Evolutionary conservation across 2,888 invertebrate species (phyloP).

Genomic region (Operophtera brumata): DNA sequence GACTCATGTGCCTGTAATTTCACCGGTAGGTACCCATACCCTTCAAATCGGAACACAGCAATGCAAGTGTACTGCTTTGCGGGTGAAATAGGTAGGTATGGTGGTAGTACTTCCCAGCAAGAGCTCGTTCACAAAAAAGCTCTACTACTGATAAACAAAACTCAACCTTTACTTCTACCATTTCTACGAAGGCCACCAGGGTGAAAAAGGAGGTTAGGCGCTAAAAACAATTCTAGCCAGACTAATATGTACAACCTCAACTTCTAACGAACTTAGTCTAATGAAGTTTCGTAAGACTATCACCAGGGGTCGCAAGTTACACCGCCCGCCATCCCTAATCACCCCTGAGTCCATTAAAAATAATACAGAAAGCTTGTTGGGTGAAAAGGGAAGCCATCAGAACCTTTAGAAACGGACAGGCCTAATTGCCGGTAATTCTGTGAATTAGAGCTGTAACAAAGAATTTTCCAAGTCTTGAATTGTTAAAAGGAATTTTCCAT

Average conservation of each 20-base stretch:
- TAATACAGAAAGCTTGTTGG: slow-evolving; percentile 7
- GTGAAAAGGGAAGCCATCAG: slow-evolving; percentile 2
- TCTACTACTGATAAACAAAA: too few relatives aligned
- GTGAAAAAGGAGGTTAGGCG: too few relatives aligned
- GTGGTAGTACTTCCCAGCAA: too few relatives aligned
- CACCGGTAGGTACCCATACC: too few relatives aligned
- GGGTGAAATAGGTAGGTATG: too few relatives aligned
- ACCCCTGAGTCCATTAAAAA: slow-evolving; percentile 3
- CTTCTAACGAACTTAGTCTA: not conserved
- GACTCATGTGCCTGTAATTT: too few relatives aligned
- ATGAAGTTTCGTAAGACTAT: not conserved
- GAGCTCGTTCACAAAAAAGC: too few relatives aligned
- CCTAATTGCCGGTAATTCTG: slow-evolving; percentile 13
- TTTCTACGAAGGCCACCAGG: too few relatives aligned
- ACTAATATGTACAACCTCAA: not conserved
- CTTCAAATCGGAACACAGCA: too few relatives aligned
- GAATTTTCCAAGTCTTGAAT: not conserved
- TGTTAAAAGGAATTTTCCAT: not conserved
- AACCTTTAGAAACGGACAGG: slow-evolving; percentile 2
- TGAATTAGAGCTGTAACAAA: slow-evolving; percentile 8
- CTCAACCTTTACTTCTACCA: too few relatives aligned
- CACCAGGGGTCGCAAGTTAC: not conserved
- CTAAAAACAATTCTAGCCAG: not conserved
- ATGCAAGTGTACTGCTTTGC: too few relatives aligned
- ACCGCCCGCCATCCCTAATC: slow-evolving; percentile 6